phyloP scores from a whole-genome alignment of 2,888 invertebrate species.

The Strigamia transsilvanica region DNA sequence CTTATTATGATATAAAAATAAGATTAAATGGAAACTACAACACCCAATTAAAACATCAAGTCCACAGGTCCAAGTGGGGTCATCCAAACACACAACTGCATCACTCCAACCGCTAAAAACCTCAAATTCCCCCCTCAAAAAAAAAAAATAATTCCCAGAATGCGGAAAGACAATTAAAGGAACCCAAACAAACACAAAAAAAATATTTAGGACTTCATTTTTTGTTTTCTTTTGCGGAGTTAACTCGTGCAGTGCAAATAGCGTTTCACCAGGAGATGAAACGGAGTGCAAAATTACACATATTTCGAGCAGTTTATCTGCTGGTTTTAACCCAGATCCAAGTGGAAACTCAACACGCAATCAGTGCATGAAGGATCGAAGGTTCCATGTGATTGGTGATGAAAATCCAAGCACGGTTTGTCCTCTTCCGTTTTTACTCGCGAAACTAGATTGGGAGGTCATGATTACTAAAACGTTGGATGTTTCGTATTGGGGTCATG shows the following conservation, averaged over 20 bases:
- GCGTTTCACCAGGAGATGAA: conserved; percentile 7
- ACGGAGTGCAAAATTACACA: conserved; percentile 2
- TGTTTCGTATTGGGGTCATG: not conserved
- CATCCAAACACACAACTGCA: no score
- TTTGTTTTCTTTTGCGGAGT: not conserved
- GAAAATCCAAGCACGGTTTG: not conserved
- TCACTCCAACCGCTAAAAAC: no score
- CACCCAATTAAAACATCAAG: no score
- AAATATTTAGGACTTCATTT: not conserved
- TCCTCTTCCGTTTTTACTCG: not conserved
- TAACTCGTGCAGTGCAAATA: not conserved
- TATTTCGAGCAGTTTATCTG: not conserved
- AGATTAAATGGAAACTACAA: no score
- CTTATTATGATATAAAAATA: no score
- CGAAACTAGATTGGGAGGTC: conserved; percentile 7
- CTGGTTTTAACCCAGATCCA: not conserved
- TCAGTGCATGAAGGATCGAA: conserved; percentile 20
- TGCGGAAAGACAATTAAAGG: not conserved
- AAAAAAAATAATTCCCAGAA: not conserved
- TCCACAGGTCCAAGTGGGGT: no score
- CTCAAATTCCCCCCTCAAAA: no score
- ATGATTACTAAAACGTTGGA: not conserved
- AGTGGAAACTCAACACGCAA: not conserved
- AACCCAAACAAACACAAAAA: not conserved
- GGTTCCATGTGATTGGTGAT: conserved; percentile 6